A percentile compares a stretch with the other conserved stretches of the same genome.
Evolutionary conservation across 2,888 invertebrate species (phyloP).

Genomic region (Epinotia nisella): DNA sequence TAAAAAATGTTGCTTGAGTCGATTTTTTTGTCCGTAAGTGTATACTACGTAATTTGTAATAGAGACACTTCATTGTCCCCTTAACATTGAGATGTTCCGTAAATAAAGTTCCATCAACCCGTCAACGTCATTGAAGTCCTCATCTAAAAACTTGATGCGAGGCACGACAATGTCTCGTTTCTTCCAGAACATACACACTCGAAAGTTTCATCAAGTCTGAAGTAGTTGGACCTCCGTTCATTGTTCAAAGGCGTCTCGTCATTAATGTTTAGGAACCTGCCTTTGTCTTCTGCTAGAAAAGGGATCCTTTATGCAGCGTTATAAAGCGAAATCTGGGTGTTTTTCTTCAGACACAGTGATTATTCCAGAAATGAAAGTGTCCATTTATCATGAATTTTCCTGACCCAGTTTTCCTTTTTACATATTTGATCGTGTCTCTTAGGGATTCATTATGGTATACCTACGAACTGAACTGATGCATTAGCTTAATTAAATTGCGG

Average conservation of each 20-base stretch:
- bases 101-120: neutral
- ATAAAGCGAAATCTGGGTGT: slow-evolving; percentile 45
- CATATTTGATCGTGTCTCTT: slow-evolving; percentile 9
- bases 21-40: too few relatives aligned
- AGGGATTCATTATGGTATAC: slow-evolving; percentile 4
- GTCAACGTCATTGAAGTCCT: neutral
- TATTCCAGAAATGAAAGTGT: slow-evolving; percentile 8
- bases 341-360: slow-evolving; percentile 4
- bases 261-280: slow-evolving; percentile 66
- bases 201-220: slow-evolving; percentile 66
- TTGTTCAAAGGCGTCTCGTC: slow-evolving; percentile 66
- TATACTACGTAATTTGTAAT: neutral
- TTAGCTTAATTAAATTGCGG: slow-evolving; percentile 24
- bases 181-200: slow-evolving; percentile 49
- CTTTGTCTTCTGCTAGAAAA: slow-evolving; percentile 66
- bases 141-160: slow-evolving; percentile 1
- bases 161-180: slow-evolving; percentile 48
- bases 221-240: slow-evolving; percentile 63
- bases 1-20: too few relatives aligned
- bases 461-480: slow-evolving; percentile 11
- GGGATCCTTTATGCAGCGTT: slow-evolving; percentile 60
- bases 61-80: neutral
- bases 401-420: slow-evolving; percentile 9
- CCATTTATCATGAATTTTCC: slow-evolving; percentile 2
- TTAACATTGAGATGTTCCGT: neutral